Conservation (phyloP, 2,797 vertebrate genomes). For the Malurus splendens region DNA sequence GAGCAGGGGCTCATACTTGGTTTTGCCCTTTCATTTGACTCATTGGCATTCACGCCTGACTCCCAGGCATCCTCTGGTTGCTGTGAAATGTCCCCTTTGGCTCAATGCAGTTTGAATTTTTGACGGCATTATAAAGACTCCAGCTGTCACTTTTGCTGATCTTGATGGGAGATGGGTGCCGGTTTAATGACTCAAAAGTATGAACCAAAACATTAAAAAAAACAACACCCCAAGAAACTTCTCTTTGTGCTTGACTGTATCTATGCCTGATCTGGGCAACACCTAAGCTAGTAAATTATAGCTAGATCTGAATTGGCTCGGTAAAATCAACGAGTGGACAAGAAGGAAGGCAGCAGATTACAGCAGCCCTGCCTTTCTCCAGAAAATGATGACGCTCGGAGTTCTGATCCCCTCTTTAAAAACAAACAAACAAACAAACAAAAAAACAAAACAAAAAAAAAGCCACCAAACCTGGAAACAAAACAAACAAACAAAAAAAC, state of each 20-base stretch:
- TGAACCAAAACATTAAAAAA: slow-evolving; percentile 5
- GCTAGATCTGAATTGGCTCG: neutral
- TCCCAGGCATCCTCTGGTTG: slow-evolving; percentile 45
- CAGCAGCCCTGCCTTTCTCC: neutral
- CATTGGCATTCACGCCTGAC: slow-evolving; percentile 59
- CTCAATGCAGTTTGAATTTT: slow-evolving; percentile 54
- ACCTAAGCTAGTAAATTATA: neutral
- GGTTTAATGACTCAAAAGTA: slow-evolving; percentile 48
- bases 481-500: neutral
- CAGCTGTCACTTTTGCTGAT: slow-evolving; percentile 61
- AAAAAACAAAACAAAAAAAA: too few species aligned
- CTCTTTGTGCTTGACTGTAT: neutral
- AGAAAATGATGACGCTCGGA: neutral
- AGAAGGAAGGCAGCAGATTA: neutral
- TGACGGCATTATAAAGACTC: slow-evolving; percentile 52
- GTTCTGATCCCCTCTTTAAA: neutral
- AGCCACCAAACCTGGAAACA: neutral
- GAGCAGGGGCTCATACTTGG: slow-evolving; percentile 21
- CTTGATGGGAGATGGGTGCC: slow-evolving; percentile 47
- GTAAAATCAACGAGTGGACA: neutral
- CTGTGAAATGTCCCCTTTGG: slow-evolving; percentile 56
- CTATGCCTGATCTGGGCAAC: slow-evolving; percentile 3
- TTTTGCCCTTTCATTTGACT: slow-evolving; percentile 56
- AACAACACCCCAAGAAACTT: neutral
- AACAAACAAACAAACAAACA: neutral